Evolutionary conservation across 2,113 vertebrate species (phyloP).

Genomic region (Myiopsitta monachus): DNA sequence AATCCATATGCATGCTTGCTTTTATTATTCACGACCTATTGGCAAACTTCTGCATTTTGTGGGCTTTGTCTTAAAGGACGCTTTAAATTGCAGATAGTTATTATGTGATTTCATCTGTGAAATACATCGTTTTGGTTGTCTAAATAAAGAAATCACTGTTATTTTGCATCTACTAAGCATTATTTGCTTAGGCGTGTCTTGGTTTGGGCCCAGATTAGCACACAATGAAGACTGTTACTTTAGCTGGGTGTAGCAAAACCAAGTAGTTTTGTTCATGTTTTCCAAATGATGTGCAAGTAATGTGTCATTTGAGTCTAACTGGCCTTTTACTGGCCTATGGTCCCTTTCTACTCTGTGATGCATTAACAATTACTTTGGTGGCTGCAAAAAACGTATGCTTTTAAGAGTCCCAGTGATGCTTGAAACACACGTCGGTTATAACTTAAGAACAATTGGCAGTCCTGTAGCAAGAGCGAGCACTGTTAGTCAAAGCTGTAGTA

Average conservation of each 20-base stretch:
- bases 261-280: slow-evolving; percentile 90
- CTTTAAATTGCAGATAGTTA: slow-evolving; percentile 77
- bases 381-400: slow-evolving; percentile 59
- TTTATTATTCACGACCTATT: slow-evolving; percentile 80
- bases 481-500: slow-evolving; percentile 73
- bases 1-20: slow-evolving; percentile 83
- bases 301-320: slow-evolving; percentile 84
- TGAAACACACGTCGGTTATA: slow-evolving; percentile 68
- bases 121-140: slow-evolving; percentile 79
- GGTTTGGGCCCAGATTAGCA: slow-evolving; percentile 85
- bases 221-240: slow-evolving; percentile 85
- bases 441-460: slow-evolving; percentile 75
- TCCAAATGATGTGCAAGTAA: slow-evolving; percentile 86
- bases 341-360: slow-evolving; percentile 63
- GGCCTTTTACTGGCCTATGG: slow-evolving; percentile 67
- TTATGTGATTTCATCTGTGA: slow-evolving; percentile 76
- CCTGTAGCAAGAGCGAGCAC: slow-evolving; percentile 39
- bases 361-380: slow-evolving; percentile 66
- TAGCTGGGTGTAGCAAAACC: slow-evolving; percentile 91
- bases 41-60: slow-evolving; percentile 78
- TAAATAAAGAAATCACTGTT: slow-evolving; percentile 81
- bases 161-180: slow-evolving; percentile 81
- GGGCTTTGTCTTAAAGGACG: slow-evolving; percentile 79
- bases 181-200: slow-evolving; percentile 93
- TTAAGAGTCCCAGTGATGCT: slow-evolving; percentile 66